Base-by-base conservation (phyloP, 2,888 invertebrate species). In the Carpatolechia fugitivella region DNA sequence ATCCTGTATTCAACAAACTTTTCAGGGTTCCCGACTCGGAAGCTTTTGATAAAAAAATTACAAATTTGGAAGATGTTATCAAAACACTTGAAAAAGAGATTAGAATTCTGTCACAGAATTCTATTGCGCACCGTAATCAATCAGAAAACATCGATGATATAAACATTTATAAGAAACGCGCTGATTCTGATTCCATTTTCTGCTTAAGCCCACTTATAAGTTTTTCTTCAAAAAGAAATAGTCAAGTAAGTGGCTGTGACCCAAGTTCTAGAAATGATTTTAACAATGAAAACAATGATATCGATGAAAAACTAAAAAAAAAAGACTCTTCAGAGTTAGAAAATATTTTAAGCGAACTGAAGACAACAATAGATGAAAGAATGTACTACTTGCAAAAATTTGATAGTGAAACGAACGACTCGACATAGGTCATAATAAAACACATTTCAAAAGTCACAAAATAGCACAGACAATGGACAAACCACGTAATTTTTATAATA, bases 61-160 rank as follows among this genome's bases (percentile, higher is more conserved):
- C 11, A 11, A 11, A 8, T 10, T 64, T 83, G 11, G 82, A 82
- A 58, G 59, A 54, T 13, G 46, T 73, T 8, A 81, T 83, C 0
- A 73, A 65, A 51, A 72, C 58, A 41, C 40, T 41, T 0, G 18
- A 14, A 20, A 18, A 20, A 3, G 40, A 41, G 40, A 8, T 41
- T 20, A 16, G 18, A 16, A 8, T 3, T 11, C 18, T 20, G 7
- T 11, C 20, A 18, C 40, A 18, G 10, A 2, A 41, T 3, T 18
- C 18, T 20, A 18, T 18, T 11, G 11, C 40, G 3, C 4, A 10
- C 16, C n/a, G 4, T n/a, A 41, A 16, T 7, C 18, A 41, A 20
- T 11, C 40, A 41, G 20, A 41, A 11, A 18, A 18, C 18, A 10
- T 11, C 3, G 20, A 41, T 10, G 7, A 10, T 41, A 2, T 18